Evolutionary conservation across 2,113 vertebrate genomes (phyloP), one percentile per base, ranked within the genome.

Genomic region (Mormoops blainvillei): DNA sequence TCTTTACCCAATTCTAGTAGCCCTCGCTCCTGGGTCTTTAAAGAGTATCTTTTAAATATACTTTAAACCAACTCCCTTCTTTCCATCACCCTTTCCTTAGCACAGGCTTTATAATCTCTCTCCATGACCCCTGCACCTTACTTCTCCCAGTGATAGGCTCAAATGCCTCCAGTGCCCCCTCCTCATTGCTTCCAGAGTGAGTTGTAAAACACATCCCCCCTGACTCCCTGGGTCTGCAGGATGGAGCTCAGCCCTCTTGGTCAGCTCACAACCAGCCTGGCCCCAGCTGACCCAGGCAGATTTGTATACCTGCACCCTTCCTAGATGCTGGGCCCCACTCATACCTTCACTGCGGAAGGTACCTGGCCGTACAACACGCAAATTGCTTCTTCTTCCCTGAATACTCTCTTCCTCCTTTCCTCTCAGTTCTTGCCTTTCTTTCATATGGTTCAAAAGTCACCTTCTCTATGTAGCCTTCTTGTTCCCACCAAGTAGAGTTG

Each of bases 291-390:
- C 24, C 41, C 12, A 5, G 16, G 74, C 48, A 83, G 50, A 6
- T 83, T 19, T 20, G 2, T 24, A 5, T 43, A 15, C 43, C 58
- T 89, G 54, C 18, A 14, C 48, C 52, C 33, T 96, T 86, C 28
- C 63, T 26, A 36, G 91, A 22, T n/a, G n/a, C 10, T 9, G 77
- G 26, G 48, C 26, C 41, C 73, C 63, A 28, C 20, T 18, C 20
- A 41, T 13, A 19, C 43, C 67, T 71, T 33, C 14, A 4, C 24
- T 76, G 48, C 0, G 0, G 36, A 74, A 56, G 45, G 38, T 38
- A 24, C 24, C 33, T 28, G 81, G 50, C 0, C 1, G 13, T 3
- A 33, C 15, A 2, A 71, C 1, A 3, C 6, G 28, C 4, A 81
- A 31, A 86, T 18, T 19, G 6, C 33, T 80, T 81, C 54, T 80